A percentile compares a stretch with the other conserved stretches of the same genome.
Conservation (phyloP, 2,888 invertebrate genomes). For the Rosalia funebris region DNA sequence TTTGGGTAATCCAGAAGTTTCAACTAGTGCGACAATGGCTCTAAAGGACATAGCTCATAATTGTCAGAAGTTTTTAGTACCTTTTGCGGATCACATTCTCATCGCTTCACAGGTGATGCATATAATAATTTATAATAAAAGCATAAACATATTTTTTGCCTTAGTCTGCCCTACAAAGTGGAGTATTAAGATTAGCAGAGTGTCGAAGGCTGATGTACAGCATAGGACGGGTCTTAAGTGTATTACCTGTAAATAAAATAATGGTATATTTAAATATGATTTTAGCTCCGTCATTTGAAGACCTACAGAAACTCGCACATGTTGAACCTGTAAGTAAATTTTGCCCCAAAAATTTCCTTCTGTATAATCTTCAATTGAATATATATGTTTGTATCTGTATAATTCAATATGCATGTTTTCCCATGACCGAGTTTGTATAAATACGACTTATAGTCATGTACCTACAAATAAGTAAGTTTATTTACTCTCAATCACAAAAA, state of each 20-base stretch:
- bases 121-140: background rate
- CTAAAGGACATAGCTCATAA: constrained; percentile 88
- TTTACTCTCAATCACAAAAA: no score
- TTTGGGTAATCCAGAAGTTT: constrained; percentile 73
- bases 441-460: no score
- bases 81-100: constrained; percentile 81
- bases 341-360: no score
- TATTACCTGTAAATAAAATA: constrained; percentile 72
- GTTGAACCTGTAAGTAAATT: constrained; percentile 62
- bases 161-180: constrained; percentile 67
- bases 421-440: no score
- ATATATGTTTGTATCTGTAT: no score
- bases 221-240: constrained; percentile 77
- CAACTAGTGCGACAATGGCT: constrained; percentile 86
- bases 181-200: constrained; percentile 73
- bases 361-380: no score
- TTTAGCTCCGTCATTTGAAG: constrained; percentile 73
- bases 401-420: no score
- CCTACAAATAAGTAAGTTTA: no score
- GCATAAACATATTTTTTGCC: constrained; percentile 43
- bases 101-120: constrained; percentile 71
- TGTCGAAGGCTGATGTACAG: constrained; percentile 79
- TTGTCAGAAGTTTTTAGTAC: constrained; percentile 78
- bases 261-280: constrained; percentile 77
- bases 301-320: constrained; percentile 68